Evolutionary conservation across 2,113 vertebrate species (phyloP), one percentile per base, ranked within the genome.

Genomic region (Anguilla japonica): DNA sequence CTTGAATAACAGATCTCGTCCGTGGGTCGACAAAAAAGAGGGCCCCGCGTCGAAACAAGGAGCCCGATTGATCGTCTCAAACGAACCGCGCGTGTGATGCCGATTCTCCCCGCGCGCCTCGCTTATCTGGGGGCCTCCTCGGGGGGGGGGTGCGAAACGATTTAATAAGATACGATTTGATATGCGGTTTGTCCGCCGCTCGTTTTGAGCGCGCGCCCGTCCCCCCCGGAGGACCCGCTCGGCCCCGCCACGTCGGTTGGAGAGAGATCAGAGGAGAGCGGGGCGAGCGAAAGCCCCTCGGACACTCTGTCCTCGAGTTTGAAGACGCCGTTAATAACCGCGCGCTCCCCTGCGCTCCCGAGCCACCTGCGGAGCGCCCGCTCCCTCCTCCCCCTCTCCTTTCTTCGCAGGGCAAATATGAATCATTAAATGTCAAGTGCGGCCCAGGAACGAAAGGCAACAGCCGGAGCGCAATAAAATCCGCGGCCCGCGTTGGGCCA

Each of bases 1-100:
- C 41, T 46, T 88, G 67, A 88, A 84, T 84, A 82, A 82, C 83
- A 79, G 40, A 83, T 82, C 79, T 50, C 82, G 46, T 88, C 86
- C 84, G 84, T 53, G 29, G 82, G 84, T 46, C n/a, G 18, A 34
- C 34, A 34, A 34, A 46, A 87, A 86, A 60, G 60, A 5, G 41
- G 56, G 40, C 63, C 43, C 60, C 41, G 16, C 18, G n/a, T 79
- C 81, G 82, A 86, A 82, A 85, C 43, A 85, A 85, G 67, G 41
- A 29, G 71, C 34, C 34, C 84, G 34, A 88, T 14, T 53, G 82
- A 53, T 46, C 41, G 84, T n/a, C 53, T 86, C n/a, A 86, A 84
- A 84, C 39, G 34, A 79, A 80, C n/a, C 4, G 20, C 43, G 29
- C 43, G 43, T 9, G 63, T 63, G 63, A 41, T 75, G 60, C 22